A percentile compares a stretch with the other conserved stretches of the same genome.
These are phyloP conservation scores for Atta cephalotes DNA, from an alignment of 1,140 invertebrate species.

Conservation along the genomic window DNA sequence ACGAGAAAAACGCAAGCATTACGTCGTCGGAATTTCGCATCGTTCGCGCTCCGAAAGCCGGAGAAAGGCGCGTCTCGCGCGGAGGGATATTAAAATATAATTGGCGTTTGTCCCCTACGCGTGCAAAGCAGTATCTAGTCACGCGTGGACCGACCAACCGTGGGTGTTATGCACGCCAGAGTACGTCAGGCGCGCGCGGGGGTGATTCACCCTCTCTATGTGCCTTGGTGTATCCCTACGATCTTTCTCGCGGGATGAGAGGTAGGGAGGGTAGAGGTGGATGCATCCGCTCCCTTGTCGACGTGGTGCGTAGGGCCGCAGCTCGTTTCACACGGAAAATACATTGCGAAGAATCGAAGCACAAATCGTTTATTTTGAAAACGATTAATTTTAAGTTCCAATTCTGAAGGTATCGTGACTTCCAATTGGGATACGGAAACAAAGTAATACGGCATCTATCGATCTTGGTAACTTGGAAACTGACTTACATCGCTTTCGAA, in stretches of 20 bases:
- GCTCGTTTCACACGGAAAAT: constrained; percentile 72
- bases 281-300: constrained; percentile 74
- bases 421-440: neutral
- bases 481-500: constrained; percentile 20
- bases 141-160: constrained; percentile 80
- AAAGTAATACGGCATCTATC: neutral
- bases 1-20: neutral
- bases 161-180: constrained; percentile 84
- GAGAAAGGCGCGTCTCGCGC: constrained; percentile 42
- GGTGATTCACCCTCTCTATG: constrained; percentile 82
- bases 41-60: constrained; percentile 44
- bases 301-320: constrained; percentile 70
- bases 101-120: constrained; percentile 82
- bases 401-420: neutral
- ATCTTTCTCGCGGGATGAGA: constrained; percentile 63
- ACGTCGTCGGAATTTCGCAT: constrained; percentile 68
- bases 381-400: neutral
- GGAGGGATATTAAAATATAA: constrained; percentile 84
- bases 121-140: constrained; percentile 84
- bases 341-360: neutral
- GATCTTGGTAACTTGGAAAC: neutral
- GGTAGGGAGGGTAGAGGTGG: constrained; percentile 50
- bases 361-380: neutral
- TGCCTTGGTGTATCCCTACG: constrained; percentile 62
- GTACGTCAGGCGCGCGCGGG: constrained; percentile 77